phyloP scores from a whole-genome alignment of 2,113 vertebrate species.

The Oreotrochilus melanogaster region DNA sequence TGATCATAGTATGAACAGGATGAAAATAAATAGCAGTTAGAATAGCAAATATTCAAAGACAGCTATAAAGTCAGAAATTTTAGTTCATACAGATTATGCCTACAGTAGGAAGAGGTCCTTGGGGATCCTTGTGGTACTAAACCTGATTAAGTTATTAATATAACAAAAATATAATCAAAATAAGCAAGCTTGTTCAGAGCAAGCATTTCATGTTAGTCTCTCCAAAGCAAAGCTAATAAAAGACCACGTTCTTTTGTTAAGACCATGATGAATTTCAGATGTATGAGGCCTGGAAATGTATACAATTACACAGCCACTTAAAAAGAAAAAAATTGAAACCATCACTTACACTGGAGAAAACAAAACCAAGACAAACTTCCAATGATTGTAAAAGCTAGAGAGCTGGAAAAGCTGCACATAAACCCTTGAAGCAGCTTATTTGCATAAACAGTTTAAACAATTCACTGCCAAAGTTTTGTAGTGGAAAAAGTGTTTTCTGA shows the following conservation, averaged over 20 bases:
- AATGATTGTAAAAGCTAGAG: background rate
- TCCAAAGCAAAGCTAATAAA: background rate
- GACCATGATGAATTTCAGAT: background rate
- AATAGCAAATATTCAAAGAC: fast-evolving
- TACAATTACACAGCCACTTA: background rate
- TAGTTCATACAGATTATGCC: background rate
- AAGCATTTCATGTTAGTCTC: background rate
- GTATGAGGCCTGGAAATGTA: background rate
- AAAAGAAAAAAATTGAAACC: background rate
- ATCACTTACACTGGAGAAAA: background rate
- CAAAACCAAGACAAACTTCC: background rate
- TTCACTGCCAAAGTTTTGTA: background rate
- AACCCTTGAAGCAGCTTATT: background rate
- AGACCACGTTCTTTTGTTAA: background rate
- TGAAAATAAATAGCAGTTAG: background rate
- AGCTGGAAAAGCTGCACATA: background rate
- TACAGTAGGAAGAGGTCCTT: background rate
- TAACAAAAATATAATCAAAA: background rate
- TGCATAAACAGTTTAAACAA: background rate
- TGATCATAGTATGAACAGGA: background rate
- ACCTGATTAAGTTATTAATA: background rate
- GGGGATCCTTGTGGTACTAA: background rate
- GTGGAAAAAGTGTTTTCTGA: background rate
- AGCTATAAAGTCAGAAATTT: background rate
- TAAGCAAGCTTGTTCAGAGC: background rate